A percentile compares a stretch with the other conserved stretches of the same genome.
These are phyloP conservation scores for Brienomyrus brachyistius DNA, from an alignment of 2,113 vertebrate species.

Conservation along the genomic window DNA sequence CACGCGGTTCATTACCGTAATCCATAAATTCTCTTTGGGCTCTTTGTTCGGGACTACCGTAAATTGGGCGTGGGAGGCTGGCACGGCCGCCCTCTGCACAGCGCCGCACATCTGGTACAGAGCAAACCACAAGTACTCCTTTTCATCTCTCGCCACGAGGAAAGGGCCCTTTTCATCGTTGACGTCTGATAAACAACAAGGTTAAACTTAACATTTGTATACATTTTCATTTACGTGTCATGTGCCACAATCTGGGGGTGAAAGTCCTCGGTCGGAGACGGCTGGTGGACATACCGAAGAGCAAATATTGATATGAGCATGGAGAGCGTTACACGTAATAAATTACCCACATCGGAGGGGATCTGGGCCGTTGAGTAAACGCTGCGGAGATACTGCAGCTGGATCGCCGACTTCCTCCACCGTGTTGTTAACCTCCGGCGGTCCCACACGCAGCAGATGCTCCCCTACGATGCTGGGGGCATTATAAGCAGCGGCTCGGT, in stretches of 20 bases:
- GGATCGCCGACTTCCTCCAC: neutral
- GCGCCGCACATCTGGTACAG: constrained; percentile 24
- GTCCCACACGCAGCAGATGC: neutral
- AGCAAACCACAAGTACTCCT: constrained; percentile 9
- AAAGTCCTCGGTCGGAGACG: neutral
- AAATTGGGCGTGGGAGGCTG: constrained; percentile 20
- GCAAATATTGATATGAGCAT: neutral
- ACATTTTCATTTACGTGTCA: neutral
- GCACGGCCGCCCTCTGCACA: neutral
- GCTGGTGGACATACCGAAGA: neutral
- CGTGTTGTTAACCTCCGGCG: neutral
- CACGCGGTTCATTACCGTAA: constrained; percentile 21
- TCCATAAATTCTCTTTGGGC: constrained; percentile 22
- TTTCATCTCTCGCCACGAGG: constrained; percentile 11
- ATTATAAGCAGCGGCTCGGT: neutral
- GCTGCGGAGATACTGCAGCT: neutral
- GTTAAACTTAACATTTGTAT: constrained; percentile 9
- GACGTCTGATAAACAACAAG: constrained; percentile 11
- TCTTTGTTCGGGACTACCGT: constrained; percentile 24
- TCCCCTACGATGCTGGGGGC: neutral
- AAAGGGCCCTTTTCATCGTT: constrained; percentile 17
- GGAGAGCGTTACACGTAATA: neutral
- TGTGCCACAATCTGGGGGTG: neutral
- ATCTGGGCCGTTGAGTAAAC: neutral
- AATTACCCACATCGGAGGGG: neutral